Base-by-base conservation (phyloP, 2,888 invertebrate genomes). In the Imbricaverruca yamaguchii region DNA sequence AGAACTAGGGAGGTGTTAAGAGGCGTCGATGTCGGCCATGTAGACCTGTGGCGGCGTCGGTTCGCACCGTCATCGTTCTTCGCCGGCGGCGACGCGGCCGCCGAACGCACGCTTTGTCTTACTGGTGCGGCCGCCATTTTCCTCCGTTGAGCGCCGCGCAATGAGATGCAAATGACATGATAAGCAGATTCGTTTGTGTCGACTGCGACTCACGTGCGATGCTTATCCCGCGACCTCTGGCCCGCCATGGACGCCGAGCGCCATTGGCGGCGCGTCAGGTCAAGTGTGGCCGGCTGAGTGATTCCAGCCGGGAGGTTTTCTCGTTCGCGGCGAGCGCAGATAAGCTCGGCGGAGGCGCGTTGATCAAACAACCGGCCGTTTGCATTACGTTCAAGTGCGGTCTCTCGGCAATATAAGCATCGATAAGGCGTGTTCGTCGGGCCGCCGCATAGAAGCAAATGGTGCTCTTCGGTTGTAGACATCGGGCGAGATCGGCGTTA, bases 101-200 rank as follows among this genome's bases (percentile, higher is more conserved):
- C 74, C 53, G 55, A 10, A 21, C 74, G 74, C 53, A 53, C 53
- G 55, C 74, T 74, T 74, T 74, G 74, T 74, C 74, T 74, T 21
- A 74, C 15, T 55, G 15, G 74, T 55, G 53, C n/a, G n/a, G 74
- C 74, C 21, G 74, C 74, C 74, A 74, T 74, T 74, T 74, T 74
- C 53, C 23, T 18, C 55, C 39, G 53, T 55, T 74, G 18, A 9
- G 74, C 23, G 21, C 74, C 21, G 21, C 53, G 53, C 53, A 21
- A 74, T 74, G 74, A 74, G 74, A 74, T 74, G 74, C 74, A 74
- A 74, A 74, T 74, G 74, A 74, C 53, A 74, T 74, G 74, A 74
- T 74, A 74, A 74, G 53, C 74, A 18, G 74, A 74, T 74, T 74
- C 74, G 53, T 55, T 18, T 74, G 74, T 11, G 74, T 55, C 21